Evolutionary conservation across 2,797 vertebrate species (phyloP).

Genomic region (Gallinago solitaria): DNA sequence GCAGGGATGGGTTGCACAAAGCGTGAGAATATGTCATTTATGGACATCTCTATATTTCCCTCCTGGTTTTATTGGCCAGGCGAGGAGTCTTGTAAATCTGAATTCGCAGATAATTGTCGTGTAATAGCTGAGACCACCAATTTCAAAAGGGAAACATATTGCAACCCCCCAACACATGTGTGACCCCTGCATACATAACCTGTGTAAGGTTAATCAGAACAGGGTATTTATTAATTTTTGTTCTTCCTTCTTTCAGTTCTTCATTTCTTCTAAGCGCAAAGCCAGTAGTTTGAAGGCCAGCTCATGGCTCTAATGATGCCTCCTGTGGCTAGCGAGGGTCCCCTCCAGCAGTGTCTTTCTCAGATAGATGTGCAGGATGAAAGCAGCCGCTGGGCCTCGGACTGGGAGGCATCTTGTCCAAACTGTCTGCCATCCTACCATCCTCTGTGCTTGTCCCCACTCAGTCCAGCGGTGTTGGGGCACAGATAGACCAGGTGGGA

Average conservation of each 20-base stretch:
- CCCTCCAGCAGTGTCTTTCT: background rate
- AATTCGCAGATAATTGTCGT: background rate
- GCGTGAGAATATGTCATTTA: slow-evolving; percentile 57
- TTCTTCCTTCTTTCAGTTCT: background rate
- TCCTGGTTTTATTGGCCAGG: slow-evolving; percentile 32
- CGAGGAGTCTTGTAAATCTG: slow-evolving; percentile 15
- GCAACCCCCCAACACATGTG: accelerated
- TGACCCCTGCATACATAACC: background rate
- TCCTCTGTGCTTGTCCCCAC: background rate
- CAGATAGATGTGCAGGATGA: background rate
- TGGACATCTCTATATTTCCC: slow-evolving; percentile 42
- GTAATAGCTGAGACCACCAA: background rate
- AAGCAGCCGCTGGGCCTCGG: background rate
- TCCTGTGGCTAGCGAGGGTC: background rate
- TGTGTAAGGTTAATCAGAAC: background rate
- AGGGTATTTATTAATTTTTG: background rate
- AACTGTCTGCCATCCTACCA: background rate
- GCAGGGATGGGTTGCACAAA: slow-evolving; percentile 20
- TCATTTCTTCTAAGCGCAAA: background rate
- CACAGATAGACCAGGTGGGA: background rate
- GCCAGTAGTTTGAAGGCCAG: background rate
- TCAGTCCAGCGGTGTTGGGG: background rate
- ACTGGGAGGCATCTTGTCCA: background rate
- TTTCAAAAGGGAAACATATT: background rate
- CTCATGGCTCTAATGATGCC: background rate